Percentiles rank a stretch among this genome's conserved stretches.
Evolutionary conservation across 2,113 vertebrate species (phyloP).

Genomic region (Quiscalus mexicanus): DNA sequence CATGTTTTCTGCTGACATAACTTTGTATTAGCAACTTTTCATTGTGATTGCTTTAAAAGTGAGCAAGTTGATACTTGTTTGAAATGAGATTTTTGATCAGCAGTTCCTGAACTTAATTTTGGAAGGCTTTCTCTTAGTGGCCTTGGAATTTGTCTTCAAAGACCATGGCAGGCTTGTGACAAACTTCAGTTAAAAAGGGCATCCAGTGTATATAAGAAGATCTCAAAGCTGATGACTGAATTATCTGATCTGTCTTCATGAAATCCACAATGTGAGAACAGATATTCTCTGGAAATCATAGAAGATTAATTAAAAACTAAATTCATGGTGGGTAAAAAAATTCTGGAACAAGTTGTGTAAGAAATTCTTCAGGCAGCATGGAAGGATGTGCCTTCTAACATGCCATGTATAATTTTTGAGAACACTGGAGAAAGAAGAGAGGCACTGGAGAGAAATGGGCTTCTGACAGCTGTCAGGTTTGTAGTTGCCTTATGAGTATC

Average conservation of each 20-base stretch:
- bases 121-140: background rate
- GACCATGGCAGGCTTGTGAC: background rate
- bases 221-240: background rate
- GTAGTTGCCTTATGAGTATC: background rate
- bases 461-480: background rate
- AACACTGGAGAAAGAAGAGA: background rate
- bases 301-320: background rate
- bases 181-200: background rate
- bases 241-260: background rate
- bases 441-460: background rate
- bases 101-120: background rate
- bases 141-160: background rate
- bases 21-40: background rate
- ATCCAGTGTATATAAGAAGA: background rate
- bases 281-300: background rate
- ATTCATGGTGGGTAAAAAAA: background rate
- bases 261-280: background rate
- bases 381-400: background rate
- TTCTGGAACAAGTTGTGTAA: background rate
- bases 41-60: background rate
- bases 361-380: background rate
- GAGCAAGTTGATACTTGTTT: background rate
- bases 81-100: background rate
- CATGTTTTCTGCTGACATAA: background rate
- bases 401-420: background rate